Conservation (phyloP, 2,888 invertebrate species). For the Amphimallon solstitiale region DNA sequence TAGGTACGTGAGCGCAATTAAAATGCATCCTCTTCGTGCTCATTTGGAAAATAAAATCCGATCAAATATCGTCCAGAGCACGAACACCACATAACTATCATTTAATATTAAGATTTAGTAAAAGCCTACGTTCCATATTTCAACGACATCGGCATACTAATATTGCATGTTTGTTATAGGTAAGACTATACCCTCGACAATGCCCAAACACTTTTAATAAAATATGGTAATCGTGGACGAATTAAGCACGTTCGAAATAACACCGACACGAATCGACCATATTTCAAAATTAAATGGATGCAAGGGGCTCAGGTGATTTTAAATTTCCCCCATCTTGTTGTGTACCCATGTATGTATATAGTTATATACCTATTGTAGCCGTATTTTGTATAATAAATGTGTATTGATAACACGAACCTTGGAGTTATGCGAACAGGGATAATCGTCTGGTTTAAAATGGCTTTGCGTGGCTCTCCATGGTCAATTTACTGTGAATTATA, state of each 20-base stretch:
- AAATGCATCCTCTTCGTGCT: not conserved
- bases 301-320: conserved; percentile 9
- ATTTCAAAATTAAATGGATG: conserved; percentile 24
- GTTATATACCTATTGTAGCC: too few species aligned
- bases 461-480: too few species aligned
- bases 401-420: too few species aligned
- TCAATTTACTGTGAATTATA: too few species aligned
- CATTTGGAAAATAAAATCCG: conserved; percentile 11
- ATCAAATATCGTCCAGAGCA: conserved; percentile 7
- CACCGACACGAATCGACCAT: conserved; percentile 23
- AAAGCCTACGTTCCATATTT: not conserved
- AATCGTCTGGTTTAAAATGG: too few species aligned
- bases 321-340: not conserved
- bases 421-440: too few species aligned
- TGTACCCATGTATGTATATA: too few species aligned
- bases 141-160: conserved; percentile 1
- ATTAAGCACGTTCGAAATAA: conserved; percentile 18
- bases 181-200: not conserved
- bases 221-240: conserved; percentile 17
- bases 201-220: conserved; percentile 13
- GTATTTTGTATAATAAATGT: too few species aligned
- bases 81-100: conserved; percentile 2
- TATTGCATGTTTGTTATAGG: not conserved
- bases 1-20: not conserved
- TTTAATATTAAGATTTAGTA: conserved; percentile 24